Base-by-base conservation (phyloP, 2,113 vertebrate species). In the Aspidoscelis tigris region DNA sequence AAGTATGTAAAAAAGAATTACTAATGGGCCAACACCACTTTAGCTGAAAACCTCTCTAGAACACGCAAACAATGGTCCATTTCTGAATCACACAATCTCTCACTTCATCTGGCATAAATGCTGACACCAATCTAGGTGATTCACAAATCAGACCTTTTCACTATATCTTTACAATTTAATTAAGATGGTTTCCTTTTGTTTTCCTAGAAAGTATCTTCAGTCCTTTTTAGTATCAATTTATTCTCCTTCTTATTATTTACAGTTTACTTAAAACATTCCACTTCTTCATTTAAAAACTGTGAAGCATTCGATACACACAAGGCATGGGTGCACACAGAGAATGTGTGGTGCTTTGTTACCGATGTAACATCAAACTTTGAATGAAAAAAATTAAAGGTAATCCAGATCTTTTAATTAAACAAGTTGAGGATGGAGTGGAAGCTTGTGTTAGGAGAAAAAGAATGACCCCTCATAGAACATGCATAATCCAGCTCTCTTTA, bases 51-150 rank as follows among this genome's bases (percentile, higher is more conserved):
- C 7, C n/a, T 10, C n/a, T 10, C 78, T 69, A 80, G 50, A 41
- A 50, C 20, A 80, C 69, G 44, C 64, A 69, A 44, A 20, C 50
- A 70, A 53, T 77, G 78, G 50, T 61, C 3, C 2, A 39, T 41
- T 11, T 61, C 22, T 33, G 78, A 33, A 78, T 7, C 18, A 0
- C 0, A 1, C 20, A 61, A 61, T 44, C 43, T 77, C 50, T 69
- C 72, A 55, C 2, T n/a, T 88, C 5, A 58, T 66, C 20, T 26
- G n/a, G 22, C 65, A 44, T 3, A 43, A 78, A 10, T 7, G 7
- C 84, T 64, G 43, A 55, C 14, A 76, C 55, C 55, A 70, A 71
- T 20, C 11, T 33, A 0, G 0, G 0, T 7, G 20, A 0, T 74
- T 69, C 39, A 64, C 41, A 44, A 18, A 81, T 43, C 77, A 0